Evolutionary conservation across 1,140 invertebrate species (phyloP).

Genomic region (Onthophagus taurus): DNA sequence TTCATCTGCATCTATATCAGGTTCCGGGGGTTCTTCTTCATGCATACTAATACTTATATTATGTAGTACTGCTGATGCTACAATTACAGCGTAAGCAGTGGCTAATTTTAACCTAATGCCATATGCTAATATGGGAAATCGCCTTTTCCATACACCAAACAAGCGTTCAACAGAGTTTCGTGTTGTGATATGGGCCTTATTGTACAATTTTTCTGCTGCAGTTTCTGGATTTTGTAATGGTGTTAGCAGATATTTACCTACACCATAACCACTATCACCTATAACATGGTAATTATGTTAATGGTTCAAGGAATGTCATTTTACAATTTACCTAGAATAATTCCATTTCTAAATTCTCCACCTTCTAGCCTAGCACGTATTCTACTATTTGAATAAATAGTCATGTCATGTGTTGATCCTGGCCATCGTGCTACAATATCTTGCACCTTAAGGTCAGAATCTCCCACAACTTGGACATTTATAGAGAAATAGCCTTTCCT

Average conservation of each 20-base stretch:
- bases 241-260: constrained; percentile 23
- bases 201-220: constrained; percentile 26
- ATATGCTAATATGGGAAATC: constrained; percentile 29
- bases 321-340: constrained; percentile 20
- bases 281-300: constrained; percentile 32
- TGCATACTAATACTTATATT: constrained; percentile 25
- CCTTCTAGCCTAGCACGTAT: constrained; percentile 1
- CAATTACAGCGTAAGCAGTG: constrained; percentile 26
- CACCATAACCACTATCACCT: constrained; percentile 9
- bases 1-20: background rate
- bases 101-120: constrained; percentile 23
- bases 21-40: constrained; percentile 2
- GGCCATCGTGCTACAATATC: constrained; percentile 36
- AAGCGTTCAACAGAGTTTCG: constrained; percentile 31
- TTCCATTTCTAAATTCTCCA: constrained; percentile 20
- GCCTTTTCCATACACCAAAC: constrained; percentile 31
- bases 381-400: constrained; percentile 17
- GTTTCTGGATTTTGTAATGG: constrained; percentile 25
- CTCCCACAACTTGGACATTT: constrained; percentile 35
- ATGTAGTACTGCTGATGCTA: constrained; percentile 30
- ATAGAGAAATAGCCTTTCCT: constrained; percentile 38
- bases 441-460: constrained; percentile 29
- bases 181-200: constrained; percentile 32
- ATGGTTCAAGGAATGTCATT: constrained; percentile 27
- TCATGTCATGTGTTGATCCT: constrained; percentile 20